Percentiles rank a stretch among this genome's conserved stretches.
Conservation (phyloP, 2,888 invertebrate genomes). For the Tinea trinotella region DNA sequence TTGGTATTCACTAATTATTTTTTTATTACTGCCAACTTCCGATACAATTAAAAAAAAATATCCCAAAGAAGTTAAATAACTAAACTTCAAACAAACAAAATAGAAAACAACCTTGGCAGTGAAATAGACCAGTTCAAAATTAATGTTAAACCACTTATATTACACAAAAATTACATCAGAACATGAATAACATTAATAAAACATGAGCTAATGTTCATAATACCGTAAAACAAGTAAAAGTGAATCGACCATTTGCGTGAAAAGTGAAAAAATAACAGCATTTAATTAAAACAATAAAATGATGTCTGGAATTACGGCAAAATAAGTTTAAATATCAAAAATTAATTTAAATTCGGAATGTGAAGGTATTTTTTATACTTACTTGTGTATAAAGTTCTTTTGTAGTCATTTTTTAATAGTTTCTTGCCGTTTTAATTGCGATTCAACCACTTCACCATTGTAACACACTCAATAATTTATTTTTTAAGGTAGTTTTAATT, state of each 20-base stretch:
- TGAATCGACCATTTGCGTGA: neutral
- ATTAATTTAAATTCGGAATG: constrained; percentile 15
- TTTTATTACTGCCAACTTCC: too few relatives aligned
- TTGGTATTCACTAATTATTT: too few relatives aligned
- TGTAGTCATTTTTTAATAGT: constrained; percentile 55
- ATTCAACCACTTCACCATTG: constrained; percentile 39
- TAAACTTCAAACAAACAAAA: neutral
- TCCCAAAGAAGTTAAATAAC: too few relatives aligned
- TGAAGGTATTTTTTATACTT: constrained; percentile 26
- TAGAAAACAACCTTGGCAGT: neutral
- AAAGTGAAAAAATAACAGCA: constrained; percentile 2
- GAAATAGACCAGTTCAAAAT: neutral
- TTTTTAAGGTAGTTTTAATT: constrained; percentile 60
- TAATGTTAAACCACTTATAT: neutral
- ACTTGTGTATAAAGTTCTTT: constrained; percentile 70
- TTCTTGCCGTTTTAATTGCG: neutral
- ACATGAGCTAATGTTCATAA: constrained; percentile 4
- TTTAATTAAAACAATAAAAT: neutral
- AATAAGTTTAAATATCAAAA: neutral
- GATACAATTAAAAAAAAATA: too few relatives aligned
- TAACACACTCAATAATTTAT: constrained; percentile 48
- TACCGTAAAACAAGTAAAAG: constrained; percentile 7
- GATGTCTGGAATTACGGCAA: too few relatives aligned
- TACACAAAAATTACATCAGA: neutral
- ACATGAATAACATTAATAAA: neutral